Conservation (phyloP, 2,797 vertebrate species). For the Distichodus sexfasciatus region DNA sequence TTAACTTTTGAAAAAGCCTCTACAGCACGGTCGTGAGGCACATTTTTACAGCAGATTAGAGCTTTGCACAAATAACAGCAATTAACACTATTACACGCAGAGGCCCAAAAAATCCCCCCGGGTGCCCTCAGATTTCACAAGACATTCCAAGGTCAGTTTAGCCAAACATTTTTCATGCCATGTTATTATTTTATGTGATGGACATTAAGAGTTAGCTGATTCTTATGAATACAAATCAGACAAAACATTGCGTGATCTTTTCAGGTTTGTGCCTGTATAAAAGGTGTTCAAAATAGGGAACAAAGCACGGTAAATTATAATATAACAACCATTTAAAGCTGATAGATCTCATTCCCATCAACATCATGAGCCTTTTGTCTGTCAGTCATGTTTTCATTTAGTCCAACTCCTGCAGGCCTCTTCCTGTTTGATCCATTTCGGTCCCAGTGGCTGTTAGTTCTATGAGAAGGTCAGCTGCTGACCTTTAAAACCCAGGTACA, state of each 20-base stretch:
- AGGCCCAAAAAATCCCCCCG: neutral
- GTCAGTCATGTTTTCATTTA: constrained; percentile 17
- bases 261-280: neutral
- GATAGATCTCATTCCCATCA: neutral
- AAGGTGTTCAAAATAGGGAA: neutral
- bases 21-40: neutral
- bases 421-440: constrained; percentile 59
- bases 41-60: constrained; percentile 13
- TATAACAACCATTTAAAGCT: no score
- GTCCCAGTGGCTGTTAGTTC: constrained; percentile 51
- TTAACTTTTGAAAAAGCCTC: constrained; percentile 14
- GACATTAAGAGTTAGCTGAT: neutral
- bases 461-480: constrained; percentile 64
- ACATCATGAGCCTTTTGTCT: constrained; percentile 6
- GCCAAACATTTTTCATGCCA: neutral
- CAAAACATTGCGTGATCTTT: neutral
- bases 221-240: neutral
- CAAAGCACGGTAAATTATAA: no score
- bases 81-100: constrained; percentile 9
- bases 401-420: neutral
- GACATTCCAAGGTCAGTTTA: constrained; percentile 4
- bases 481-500: constrained; percentile 65
- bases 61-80: constrained; percentile 5
- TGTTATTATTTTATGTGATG: neutral
- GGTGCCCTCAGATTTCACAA: neutral